Evolutionary conservation across 2,888 invertebrate species (phyloP).

Genomic region (Dysmachus trigonus): DNA sequence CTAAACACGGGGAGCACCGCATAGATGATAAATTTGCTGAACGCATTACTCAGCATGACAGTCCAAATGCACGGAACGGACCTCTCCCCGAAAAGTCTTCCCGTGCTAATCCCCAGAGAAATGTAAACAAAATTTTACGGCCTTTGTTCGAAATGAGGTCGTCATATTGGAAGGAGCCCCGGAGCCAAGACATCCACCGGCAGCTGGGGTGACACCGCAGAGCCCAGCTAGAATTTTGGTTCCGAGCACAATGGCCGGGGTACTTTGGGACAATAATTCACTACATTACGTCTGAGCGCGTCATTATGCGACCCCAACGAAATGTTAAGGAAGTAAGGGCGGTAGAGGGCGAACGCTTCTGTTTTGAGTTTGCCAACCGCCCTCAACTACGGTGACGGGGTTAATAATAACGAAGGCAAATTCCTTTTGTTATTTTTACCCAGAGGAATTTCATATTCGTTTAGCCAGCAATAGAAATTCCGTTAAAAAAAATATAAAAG

Average conservation of each 20-base stretch:
- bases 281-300: conserved; percentile 24
- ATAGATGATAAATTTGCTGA: conserved; percentile 19
- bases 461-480: conserved; percentile 14
- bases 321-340: background rate
- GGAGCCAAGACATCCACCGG: background rate
- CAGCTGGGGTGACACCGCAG: background rate
- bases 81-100: background rate
- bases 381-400: background rate
- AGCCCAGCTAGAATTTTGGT: background rate
- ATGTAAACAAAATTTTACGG: conserved; percentile 40
- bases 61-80: conserved; percentile 6
- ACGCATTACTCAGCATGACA: conserved; percentile 42
- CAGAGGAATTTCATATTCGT: conserved; percentile 18
- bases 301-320: background rate
- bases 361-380: background rate
- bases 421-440: conserved; percentile 6
- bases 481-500: background rate
- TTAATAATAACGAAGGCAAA: conserved; percentile 29
- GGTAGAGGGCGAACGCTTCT: no score
- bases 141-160: conserved; percentile 36
- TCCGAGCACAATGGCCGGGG: conserved; percentile 6
- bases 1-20: background rate
- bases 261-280: conserved; percentile 32
- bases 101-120: conserved; percentile 22
- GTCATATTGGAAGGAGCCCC: conserved; percentile 15